A percentile compares a stretch with the other conserved stretches of the same genome.
These are phyloP conservation scores for Agapostemon virescens DNA, from an alignment of 2,888 invertebrate genomes.

Conservation along the genomic window DNA sequence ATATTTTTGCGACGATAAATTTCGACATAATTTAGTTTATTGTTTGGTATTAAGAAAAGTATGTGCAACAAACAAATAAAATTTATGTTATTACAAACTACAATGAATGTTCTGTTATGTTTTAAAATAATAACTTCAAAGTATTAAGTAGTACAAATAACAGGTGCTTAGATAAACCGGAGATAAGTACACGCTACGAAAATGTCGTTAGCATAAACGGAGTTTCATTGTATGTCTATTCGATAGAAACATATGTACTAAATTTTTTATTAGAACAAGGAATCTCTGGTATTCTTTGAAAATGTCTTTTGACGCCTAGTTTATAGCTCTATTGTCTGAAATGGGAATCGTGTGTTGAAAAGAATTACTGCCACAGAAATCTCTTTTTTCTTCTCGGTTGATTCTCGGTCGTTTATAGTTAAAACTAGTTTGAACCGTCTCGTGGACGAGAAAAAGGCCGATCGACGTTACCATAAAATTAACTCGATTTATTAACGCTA, in stretches of 20 bases:
- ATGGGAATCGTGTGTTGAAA: background rate
- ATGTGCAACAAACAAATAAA: too few relatives aligned
- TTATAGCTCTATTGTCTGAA: background rate
- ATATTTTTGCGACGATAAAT: too few relatives aligned
- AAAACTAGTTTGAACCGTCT: background rate
- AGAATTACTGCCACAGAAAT: background rate
- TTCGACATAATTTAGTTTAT: too few relatives aligned
- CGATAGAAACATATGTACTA: background rate
- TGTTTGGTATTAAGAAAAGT: too few relatives aligned
- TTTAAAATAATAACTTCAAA: too few relatives aligned
- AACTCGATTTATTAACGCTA: constrained; percentile 2
- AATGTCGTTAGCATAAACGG: too few relatives aligned
- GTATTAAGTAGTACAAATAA: too few relatives aligned
- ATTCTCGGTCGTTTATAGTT: background rate
- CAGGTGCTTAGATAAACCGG: too few relatives aligned
- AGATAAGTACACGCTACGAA: too few relatives aligned
- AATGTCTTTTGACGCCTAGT: background rate
- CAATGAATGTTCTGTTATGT: too few relatives aligned
- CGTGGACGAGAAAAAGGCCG: background rate
- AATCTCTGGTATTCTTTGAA: background rate
- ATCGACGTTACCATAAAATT: constrained; percentile 29
- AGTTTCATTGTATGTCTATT: too few relatives aligned
- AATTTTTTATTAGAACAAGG: background rate
- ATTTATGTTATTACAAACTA: too few relatives aligned
- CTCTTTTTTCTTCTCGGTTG: background rate